phyloP scores from a whole-genome alignment of 92 coral and sea anemone genomes.

The Epizoanthus stellaris region DNA sequence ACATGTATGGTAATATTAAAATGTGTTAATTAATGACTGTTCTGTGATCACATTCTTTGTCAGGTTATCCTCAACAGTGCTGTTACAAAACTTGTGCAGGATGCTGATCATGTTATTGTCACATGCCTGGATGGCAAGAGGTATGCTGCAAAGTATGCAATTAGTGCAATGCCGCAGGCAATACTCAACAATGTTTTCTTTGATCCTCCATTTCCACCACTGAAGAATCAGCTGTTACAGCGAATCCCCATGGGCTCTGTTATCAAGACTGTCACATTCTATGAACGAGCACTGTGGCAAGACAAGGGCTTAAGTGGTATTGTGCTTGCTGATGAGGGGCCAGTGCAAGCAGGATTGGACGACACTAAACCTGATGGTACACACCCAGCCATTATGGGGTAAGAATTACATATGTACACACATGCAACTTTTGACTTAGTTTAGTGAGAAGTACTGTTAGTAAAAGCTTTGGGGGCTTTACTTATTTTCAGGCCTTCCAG shows the following conservation, averaged over 20 bases:
- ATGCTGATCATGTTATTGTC: slow-evolving; percentile 75
- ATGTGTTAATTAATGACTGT: too few species aligned
- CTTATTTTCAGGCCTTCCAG: too few species aligned
- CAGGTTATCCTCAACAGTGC: slow-evolving; percentile 92
- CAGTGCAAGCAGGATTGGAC: slow-evolving; percentile 91
- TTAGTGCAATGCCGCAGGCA: slow-evolving; percentile 99
- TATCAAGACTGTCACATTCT: slow-evolving; percentile 88
- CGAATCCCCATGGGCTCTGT: slow-evolving; percentile 98
- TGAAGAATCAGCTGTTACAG: slow-evolving; percentile 93
- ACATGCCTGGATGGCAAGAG: slow-evolving; percentile 89
- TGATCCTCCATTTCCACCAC: slow-evolving; percentile 92
- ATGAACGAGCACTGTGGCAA: slow-evolving; percentile 91
- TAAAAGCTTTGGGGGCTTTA: too few species aligned
- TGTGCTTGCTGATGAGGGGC: slow-evolving; percentile 86
- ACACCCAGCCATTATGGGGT: slow-evolving; percentile 99
- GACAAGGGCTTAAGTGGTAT: slow-evolving; percentile 82
- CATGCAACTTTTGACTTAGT: not conserved
- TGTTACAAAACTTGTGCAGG: slow-evolving; percentile 71
- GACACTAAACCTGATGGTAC: slow-evolving; percentile 97
- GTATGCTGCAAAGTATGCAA: slow-evolving; percentile 83
- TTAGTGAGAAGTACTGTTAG: too few species aligned
- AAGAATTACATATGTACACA: not conserved
- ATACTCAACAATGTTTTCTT: slow-evolving; percentile 86
- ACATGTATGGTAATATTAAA: too few species aligned
- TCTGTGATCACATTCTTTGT: not conserved